phyloP scores from a whole-genome alignment of 1,140 invertebrate genomes.

The Nixonia krombeini region DNA sequence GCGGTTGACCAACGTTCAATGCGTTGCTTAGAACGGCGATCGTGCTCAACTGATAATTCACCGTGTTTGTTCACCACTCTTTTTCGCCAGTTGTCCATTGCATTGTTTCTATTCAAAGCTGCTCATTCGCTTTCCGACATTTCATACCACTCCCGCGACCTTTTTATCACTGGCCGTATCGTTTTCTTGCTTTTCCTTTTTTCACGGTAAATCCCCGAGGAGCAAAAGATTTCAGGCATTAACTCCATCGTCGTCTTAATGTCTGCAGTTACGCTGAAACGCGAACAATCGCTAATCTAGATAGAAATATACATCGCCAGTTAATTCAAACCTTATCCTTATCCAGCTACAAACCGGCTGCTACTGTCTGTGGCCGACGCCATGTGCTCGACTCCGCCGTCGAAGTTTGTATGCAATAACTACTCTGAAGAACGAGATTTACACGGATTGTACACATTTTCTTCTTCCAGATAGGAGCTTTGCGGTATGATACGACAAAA shows the following conservation, averaged over 20 bases:
- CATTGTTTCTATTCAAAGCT: too few relatives aligned
- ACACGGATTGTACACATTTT: conserved; percentile 1
- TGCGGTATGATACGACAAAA: too few relatives aligned
- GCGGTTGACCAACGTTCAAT: too few relatives aligned
- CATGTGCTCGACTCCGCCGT: conserved; percentile 5
- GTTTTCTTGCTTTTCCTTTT: too few relatives aligned
- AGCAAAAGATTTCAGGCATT: conserved; percentile 38
- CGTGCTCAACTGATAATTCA: too few relatives aligned
- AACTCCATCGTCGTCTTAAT: conserved; percentile 54
- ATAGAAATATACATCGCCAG: conserved; percentile 52
- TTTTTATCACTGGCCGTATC: too few relatives aligned
- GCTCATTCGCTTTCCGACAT: too few relatives aligned
- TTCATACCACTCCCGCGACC: too few relatives aligned
- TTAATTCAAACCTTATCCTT: conserved; percentile 56
- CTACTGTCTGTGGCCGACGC: background rate
- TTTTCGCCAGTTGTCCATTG: too few relatives aligned
- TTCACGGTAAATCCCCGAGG: conserved; percentile 18
- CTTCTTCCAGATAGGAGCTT: background rate
- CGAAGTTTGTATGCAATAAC: conserved; percentile 8
- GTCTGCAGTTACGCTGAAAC: conserved; percentile 44
- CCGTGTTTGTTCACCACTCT: too few relatives aligned
- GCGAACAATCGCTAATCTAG: conserved; percentile 57
- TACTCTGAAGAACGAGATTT: conserved; percentile 20
- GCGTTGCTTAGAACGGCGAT: too few relatives aligned
- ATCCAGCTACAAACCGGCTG: conserved; percentile 33